Evolutionary conservation across 2,113 vertebrate species (phyloP).

Genomic region (Osmerus eperlanus): DNA sequence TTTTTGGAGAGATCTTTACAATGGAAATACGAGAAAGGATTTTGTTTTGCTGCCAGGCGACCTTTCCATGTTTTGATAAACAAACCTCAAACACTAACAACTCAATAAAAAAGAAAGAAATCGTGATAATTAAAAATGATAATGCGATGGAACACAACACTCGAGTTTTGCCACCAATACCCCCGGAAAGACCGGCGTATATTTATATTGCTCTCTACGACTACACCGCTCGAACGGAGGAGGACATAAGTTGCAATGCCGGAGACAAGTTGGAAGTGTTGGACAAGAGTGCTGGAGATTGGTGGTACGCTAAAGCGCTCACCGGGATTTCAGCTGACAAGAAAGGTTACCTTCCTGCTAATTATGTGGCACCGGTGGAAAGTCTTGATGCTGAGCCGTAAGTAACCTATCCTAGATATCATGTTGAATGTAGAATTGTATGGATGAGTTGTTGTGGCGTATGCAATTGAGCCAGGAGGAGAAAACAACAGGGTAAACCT

Average conservation of each 20-base stretch:
- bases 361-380: conserved; percentile 84
- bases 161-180: background rate
- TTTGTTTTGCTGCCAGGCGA: conserved; percentile 37
- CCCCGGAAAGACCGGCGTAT: background rate
- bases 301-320: conserved; percentile 83
- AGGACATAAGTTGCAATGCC: conserved; percentile 83
- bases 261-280: conserved; percentile 83
- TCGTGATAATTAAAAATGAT: background rate
- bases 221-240: conserved; percentile 82
- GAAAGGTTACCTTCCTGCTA: conserved; percentile 87
- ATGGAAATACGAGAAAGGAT: conserved; percentile 47
- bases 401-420: conserved; percentile 60
- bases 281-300: conserved; percentile 71
- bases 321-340: conserved; percentile 52
- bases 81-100: accelerated
- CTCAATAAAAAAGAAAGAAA: accelerated
- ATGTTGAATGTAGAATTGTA: background rate
- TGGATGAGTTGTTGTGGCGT: too few species aligned
- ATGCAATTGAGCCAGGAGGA: too few species aligned
- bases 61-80: conserved; percentile 41
- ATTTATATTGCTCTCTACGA: conserved; percentile 84
- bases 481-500: too few species aligned
- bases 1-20: background rate
- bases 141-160: accelerated
- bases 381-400: conserved; percentile 88